These are phyloP conservation scores for Beaufortia kweichowensis DNA, from an alignment of 2,113 vertebrate genomes.

Conservation along the genomic window DNA sequence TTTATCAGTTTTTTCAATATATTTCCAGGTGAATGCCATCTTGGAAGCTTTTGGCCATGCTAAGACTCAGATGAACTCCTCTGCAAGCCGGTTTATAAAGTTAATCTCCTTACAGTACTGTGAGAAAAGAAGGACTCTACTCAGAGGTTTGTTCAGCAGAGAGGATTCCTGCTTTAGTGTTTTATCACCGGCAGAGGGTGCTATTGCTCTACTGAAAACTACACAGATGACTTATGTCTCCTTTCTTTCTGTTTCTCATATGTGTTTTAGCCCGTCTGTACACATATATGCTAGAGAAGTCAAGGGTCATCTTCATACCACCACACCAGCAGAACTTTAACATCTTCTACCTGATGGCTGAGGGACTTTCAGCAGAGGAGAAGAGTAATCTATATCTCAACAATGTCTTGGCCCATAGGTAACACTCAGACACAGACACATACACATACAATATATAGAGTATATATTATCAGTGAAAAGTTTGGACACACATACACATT, in stretches of 20 bases:
- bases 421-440: too few species aligned
- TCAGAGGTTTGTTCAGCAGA: slow-evolving; percentile 75
- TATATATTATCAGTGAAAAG: too few species aligned
- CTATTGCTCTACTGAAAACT: neutral
- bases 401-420: slow-evolving; percentile 79
- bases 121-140: slow-evolving; percentile 76
- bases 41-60: slow-evolving; percentile 93
- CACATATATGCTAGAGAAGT: slow-evolving; percentile 91
- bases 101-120: slow-evolving; percentile 88
- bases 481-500: too few species aligned
- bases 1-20: neutral
- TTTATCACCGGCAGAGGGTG: slow-evolving; percentile 38
- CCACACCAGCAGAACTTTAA: slow-evolving; percentile 85
- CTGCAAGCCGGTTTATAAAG: slow-evolving; percentile 88
- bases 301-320: slow-evolving; percentile 76
- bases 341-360: slow-evolving; percentile 88
- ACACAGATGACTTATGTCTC: too few species aligned
- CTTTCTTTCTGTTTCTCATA: neutral
- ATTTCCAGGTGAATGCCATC: slow-evolving; percentile 80
- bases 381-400: slow-evolving; percentile 80
- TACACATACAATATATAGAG: neutral
- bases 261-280: slow-evolving; percentile 76
- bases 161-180: neutral
- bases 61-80: slow-evolving; percentile 81
- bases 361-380: slow-evolving; percentile 86